These are phyloP conservation scores for Chaetorhynchus papuensis DNA, from an alignment of 2,113 vertebrate species.

Conservation along the genomic window DNA sequence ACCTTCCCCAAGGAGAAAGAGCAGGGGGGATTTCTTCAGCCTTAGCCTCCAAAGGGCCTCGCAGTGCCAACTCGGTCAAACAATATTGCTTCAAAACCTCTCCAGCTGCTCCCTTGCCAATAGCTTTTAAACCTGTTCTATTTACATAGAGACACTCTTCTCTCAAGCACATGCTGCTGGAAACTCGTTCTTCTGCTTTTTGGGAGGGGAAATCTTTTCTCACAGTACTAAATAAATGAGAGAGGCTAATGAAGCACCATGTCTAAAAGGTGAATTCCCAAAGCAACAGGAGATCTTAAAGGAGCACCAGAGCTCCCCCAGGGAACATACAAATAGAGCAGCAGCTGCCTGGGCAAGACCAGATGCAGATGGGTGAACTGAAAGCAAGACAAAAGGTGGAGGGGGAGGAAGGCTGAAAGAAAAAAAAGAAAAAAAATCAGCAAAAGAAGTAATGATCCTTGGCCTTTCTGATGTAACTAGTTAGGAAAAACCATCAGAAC, in stretches of 20 bases:
- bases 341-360: slow-evolving; percentile 42
- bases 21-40: background rate
- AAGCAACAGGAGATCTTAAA: slow-evolving; percentile 50
- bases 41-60: background rate
- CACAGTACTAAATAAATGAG: slow-evolving; percentile 46
- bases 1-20: background rate
- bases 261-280: slow-evolving; percentile 63
- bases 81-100: slow-evolving; percentile 42
- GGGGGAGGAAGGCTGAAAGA: background rate
- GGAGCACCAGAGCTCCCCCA: slow-evolving; percentile 6
- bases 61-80: background rate
- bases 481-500: background rate
- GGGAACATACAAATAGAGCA: slow-evolving; percentile 40
- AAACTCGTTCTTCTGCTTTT: slow-evolving; percentile 59
- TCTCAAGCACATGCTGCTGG: background rate
- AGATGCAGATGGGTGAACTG: slow-evolving; percentile 40
- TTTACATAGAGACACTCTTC: slow-evolving; percentile 28
- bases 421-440: background rate
- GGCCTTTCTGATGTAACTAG: background rate
- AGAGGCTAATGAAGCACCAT: slow-evolving; percentile 44
- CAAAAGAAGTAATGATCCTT: background rate
- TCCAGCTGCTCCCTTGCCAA: slow-evolving; percentile 20
- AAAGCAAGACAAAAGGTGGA: slow-evolving; percentile 20
- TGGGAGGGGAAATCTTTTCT: slow-evolving; percentile 50
- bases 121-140: slow-evolving; percentile 37